A percentile compares a stretch with the other conserved stretches of the same genome.
These are phyloP conservation scores for Tyto alba DNA, from an alignment of 2,113 vertebrate species.

Conservation along the genomic window DNA sequence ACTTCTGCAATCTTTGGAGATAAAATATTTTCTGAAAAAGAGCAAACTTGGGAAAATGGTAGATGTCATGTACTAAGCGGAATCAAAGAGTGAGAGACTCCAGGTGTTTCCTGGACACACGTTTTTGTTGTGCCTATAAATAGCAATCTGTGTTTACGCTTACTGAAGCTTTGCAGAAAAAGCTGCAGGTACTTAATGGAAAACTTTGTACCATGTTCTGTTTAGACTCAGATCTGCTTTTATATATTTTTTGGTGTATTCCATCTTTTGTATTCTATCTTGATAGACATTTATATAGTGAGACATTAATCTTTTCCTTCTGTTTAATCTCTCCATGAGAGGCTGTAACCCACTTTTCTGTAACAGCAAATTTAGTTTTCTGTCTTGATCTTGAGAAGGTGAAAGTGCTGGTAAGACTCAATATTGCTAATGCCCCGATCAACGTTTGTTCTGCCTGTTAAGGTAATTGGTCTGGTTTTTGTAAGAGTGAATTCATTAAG, in stretches of 20 bases:
- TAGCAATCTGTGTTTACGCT: background rate
- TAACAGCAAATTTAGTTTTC: background rate
- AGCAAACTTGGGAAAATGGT: background rate
- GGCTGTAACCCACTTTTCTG: background rate
- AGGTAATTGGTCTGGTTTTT: background rate
- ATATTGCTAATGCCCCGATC: background rate
- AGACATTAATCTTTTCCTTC: background rate
- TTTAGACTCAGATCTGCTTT: background rate
- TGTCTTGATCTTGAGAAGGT: background rate
- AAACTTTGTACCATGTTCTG: background rate
- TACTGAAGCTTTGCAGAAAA: background rate
- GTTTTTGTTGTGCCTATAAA: background rate
- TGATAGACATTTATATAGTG: background rate
- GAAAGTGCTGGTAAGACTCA: background rate
- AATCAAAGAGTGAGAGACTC: background rate
- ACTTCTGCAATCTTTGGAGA: background rate
- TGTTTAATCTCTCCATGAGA: background rate
- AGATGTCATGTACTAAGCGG: background rate
- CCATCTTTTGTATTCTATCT: background rate
- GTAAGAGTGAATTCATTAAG: background rate
- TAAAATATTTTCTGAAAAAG: background rate
- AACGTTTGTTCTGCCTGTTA: background rate
- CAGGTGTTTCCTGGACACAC: background rate
- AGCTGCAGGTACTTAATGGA: background rate
- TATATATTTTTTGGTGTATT: background rate